Percentiles rank a stretch among this genome's conserved stretches.
phyloP scores from a whole-genome alignment of 2,113 vertebrate species.

The Andinoacara biseriatus region DNA sequence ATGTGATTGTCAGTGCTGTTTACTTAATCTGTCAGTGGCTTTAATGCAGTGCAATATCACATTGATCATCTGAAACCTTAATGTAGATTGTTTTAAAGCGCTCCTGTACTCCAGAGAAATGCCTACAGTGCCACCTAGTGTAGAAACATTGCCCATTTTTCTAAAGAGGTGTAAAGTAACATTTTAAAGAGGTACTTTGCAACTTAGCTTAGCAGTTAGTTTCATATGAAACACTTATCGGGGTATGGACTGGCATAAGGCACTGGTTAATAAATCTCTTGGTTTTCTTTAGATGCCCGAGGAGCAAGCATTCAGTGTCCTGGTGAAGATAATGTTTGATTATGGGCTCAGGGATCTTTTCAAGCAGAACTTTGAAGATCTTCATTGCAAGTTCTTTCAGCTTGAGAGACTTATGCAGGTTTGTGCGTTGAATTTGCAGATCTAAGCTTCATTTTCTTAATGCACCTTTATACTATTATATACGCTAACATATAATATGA shows the following conservation, averaged over 20 bases:
- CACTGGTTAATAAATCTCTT: conserved; percentile 11
- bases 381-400: conserved; percentile 99
- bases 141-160: background rate
- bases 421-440: conserved; percentile 19
- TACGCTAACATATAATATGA: background rate
- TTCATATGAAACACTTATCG: background rate
- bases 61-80: background rate
- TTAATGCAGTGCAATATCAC: background rate
- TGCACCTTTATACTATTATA: too few relatives aligned
- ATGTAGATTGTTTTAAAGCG: background rate
- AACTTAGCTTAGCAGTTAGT: background rate
- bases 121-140: conserved; percentile 56
- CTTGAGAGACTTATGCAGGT: conserved; percentile 99
- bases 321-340: conserved; percentile 99
- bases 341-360: conserved; percentile 99
- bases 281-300: conserved; percentile 91
- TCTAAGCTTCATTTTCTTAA: background rate
- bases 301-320: conserved; percentile 98
- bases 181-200: background rate
- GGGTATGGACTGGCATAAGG: background rate
- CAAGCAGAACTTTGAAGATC: conserved; percentile 99
- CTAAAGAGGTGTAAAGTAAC: background rate
- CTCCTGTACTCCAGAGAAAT: background rate
- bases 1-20: too few relatives aligned
- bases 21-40: background rate